Evolutionary conservation across 2,888 invertebrate species (phyloP), one percentile per base, ranked within the genome.

Genomic region (Chymomyza amoena): DNA sequence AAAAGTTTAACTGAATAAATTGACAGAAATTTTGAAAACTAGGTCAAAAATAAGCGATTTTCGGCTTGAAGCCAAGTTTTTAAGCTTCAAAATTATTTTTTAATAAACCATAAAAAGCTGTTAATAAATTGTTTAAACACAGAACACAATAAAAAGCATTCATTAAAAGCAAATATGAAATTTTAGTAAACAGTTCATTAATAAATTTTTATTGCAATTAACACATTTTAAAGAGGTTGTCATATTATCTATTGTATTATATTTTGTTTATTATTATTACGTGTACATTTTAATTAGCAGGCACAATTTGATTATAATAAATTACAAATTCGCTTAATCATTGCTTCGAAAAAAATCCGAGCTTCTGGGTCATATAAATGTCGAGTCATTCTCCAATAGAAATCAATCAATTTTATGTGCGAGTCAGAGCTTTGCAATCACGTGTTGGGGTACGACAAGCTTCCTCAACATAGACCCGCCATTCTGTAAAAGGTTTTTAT

Each of bases 401-500:
- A 45, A 45, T 45, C 13, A 45, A 45, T 54, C 20, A 54, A 0
- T 18, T 15, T 54, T n/a, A 18, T 2, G 3, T 18, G 54, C 54
- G 57, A 20, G 20, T 15, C 20, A 57, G 15, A 25, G 16, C 9
- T 6, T 0, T 0, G 51, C 74, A 73, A 45, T 64, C 51, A 2
- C 1, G 10, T 36, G 73, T 13, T 2, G 9, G 15, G 2, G 0
- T 36, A 13, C 1, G 6, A 25, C 69, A 73, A 6, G 9, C 1
- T 4, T 39, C 57, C 28, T 4, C 3, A 1, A 9, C 1, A 15
- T 0, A 1, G 4, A 32, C 0, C 25, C 4, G n/a, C 74, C 73
- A 74, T 20, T 15, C 73, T 74, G 16, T 25, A 15, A 16, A 28
- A 10, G 25, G 32, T 10, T 13, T 57, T 25, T 57, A 9, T 57